phyloP scores from a whole-genome alignment of 2,888 invertebrate species.

The Pyrrhia umbra region DNA sequence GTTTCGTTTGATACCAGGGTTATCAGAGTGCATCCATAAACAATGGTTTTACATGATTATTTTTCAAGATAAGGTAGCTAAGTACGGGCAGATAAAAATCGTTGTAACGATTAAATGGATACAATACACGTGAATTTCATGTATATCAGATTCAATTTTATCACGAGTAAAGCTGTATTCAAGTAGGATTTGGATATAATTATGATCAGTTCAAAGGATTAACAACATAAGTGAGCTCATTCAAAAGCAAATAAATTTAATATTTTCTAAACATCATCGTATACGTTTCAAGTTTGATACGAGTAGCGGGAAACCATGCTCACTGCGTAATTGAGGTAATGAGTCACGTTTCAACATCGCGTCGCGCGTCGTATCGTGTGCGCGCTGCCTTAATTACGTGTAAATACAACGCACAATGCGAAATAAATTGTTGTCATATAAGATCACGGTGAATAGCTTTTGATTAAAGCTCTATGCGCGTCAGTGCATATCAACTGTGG shows the following conservation, averaged over 20 bases:
- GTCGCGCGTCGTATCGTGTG: conserved; percentile 52
- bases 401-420: conserved; percentile 66
- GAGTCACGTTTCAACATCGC: conserved; percentile 72
- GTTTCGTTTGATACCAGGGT: conserved; percentile 9
- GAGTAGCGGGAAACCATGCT: conserved; percentile 59
- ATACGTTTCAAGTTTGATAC: conserved; percentile 55
- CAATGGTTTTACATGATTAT: conserved; percentile 34
- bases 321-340: conserved; percentile 70
- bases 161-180: conserved; percentile 13
- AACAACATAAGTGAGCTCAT: conserved; percentile 10
- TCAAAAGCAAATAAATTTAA: conserved; percentile 34
- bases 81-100: conserved; percentile 39
- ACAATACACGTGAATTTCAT: conserved; percentile 32
- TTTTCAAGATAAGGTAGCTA: conserved; percentile 43
- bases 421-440: conserved; percentile 64
- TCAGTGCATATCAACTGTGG: conserved; percentile 21
- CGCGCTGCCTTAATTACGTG: conserved; percentile 66
- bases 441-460: conserved; percentile 53
- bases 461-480: conserved; percentile 32
- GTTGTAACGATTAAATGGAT: conserved; percentile 36
- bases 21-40: conserved; percentile 35
- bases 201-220: conserved; percentile 13
- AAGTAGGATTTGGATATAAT: conserved; percentile 12
- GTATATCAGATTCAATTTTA: conserved; percentile 24
- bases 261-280: conserved; percentile 39